Percentiles rank a stretch among this genome's conserved stretches.
These are phyloP conservation scores for Drosophila nigrodunni DNA, from an alignment of 1,140 invertebrate genomes.

Conservation along the genomic window DNA sequence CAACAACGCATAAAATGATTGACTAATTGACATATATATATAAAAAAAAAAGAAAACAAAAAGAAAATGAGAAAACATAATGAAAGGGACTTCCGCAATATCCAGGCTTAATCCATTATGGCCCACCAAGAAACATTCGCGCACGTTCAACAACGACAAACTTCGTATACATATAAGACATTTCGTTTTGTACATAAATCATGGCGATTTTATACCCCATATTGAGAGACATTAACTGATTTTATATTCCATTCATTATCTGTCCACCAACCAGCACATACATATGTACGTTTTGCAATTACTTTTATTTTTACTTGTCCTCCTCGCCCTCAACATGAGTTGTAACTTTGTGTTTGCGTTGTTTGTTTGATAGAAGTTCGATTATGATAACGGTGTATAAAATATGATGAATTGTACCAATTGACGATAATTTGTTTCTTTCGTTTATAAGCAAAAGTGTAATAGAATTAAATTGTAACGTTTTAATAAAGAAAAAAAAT, in stretches of 20 bases:
- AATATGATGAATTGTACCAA: conserved; percentile 81
- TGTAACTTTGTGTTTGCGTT: conserved; percentile 77
- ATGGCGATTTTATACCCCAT: conserved; percentile 52
- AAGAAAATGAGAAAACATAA: too few species aligned
- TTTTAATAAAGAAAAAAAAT: conserved; percentile 70
- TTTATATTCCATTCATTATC: conserved; percentile 65
- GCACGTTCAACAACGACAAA: conserved; percentile 71
- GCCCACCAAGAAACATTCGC: conserved; percentile 65
- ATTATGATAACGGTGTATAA: conserved; percentile 76
- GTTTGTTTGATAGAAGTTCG: conserved; percentile 75
- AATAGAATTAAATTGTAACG: conserved; percentile 82
- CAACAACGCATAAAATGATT: conserved; percentile 55
- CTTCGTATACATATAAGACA: conserved; percentile 65
- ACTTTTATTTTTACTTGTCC: conserved; percentile 61
- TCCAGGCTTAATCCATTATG: conserved; percentile 50
- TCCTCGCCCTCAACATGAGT: conserved; percentile 62
- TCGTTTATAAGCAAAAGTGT: conserved; percentile 83
- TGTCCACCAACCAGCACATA: conserved; percentile 46
- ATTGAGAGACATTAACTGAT: conserved; percentile 78
- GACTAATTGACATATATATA: conserved; percentile 57
- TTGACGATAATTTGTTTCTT: conserved; percentile 83
- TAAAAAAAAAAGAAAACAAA: too few species aligned
- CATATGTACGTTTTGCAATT: conserved; percentile 45
- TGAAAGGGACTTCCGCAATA: conserved; percentile 76
- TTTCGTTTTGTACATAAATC: conserved; percentile 77